Percentiles rank a stretch among this genome's conserved stretches.
phyloP scores from a whole-genome alignment of 1,140 invertebrate genomes.

The Cydia strobilella region DNA sequence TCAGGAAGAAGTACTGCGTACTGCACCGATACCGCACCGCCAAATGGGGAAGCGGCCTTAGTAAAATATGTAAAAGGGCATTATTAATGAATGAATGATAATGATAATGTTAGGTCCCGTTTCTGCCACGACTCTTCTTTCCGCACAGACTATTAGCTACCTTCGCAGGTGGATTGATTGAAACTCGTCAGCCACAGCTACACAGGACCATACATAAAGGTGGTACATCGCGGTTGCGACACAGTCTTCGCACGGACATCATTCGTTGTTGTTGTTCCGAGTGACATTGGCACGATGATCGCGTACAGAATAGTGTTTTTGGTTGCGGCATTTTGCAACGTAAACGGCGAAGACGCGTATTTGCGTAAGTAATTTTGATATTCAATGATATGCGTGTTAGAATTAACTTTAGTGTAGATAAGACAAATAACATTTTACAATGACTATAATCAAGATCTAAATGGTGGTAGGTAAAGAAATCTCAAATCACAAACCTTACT shows the following conservation, averaged over 20 bases:
- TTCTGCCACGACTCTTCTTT: too few species aligned
- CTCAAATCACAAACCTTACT: too few species aligned
- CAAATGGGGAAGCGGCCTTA: too few species aligned
- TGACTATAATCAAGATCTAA: too few species aligned
- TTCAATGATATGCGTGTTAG: not conserved
- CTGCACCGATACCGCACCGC: too few species aligned
- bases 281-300: not conserved
- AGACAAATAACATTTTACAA: constrained; percentile 1
- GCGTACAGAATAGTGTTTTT: constrained; percentile 44
- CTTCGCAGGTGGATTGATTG: not conserved
- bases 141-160: too few species aligned
- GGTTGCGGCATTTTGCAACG: constrained; percentile 37
- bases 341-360: constrained; percentile 43
- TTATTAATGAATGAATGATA: too few species aligned
- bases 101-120: too few species aligned
- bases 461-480: too few species aligned
- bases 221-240: constrained; percentile 13
- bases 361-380: constrained; percentile 54
- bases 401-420: not conserved
- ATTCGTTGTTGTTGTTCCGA: not conserved
- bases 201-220: constrained; percentile 15
- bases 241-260: constrained; percentile 3
- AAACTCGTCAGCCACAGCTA: not conserved
- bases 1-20: too few species aligned
- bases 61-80: too few species aligned